These are phyloP conservation scores for Agonopterix arenella DNA, from an alignment of 2,888 invertebrate genomes.

Conservation along the genomic window DNA sequence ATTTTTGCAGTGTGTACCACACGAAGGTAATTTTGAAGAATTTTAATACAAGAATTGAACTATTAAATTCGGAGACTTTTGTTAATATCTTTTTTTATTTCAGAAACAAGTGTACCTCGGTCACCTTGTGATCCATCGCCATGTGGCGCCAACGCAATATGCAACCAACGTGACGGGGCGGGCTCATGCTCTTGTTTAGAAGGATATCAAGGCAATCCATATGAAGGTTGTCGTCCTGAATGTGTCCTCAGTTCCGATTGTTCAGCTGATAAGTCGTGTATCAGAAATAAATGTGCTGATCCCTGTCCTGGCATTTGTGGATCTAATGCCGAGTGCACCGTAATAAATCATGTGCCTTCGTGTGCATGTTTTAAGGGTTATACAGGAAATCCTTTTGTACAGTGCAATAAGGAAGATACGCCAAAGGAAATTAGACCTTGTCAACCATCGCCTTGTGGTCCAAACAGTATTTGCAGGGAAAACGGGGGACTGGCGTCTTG, in stretches of 20 bases:
- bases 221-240: constrained; percentile 91
- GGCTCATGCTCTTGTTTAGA: constrained; percentile 88
- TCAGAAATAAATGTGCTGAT: constrained; percentile 88
- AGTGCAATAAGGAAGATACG: constrained; percentile 47
- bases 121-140: constrained; percentile 90
- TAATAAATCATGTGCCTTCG: constrained; percentile 90
- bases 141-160: constrained; percentile 90
- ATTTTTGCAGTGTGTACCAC: constrained; percentile 84
- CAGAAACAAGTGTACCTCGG: constrained; percentile 74
- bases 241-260: constrained; percentile 92
- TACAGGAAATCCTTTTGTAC: constrained; percentile 83
- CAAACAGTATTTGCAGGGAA: constrained; percentile 85
- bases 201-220: constrained; percentile 90
- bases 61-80: too few relatives aligned
- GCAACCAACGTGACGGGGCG: constrained; percentile 85
- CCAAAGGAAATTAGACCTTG: constrained; percentile 78
- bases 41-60: neutral
- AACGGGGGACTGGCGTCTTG: constrained; percentile 85
- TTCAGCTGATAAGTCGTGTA: constrained; percentile 87
- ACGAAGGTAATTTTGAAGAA: constrained; percentile 59
- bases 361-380: constrained; percentile 86
- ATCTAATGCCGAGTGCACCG: constrained; percentile 87
- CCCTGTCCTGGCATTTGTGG: constrained; percentile 93
- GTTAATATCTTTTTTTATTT: constrained; percentile 13
- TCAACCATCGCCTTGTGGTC: constrained; percentile 85